phyloP scores from a whole-genome alignment of 2,888 invertebrate species.

The Leptothorax acervorum region DNA sequence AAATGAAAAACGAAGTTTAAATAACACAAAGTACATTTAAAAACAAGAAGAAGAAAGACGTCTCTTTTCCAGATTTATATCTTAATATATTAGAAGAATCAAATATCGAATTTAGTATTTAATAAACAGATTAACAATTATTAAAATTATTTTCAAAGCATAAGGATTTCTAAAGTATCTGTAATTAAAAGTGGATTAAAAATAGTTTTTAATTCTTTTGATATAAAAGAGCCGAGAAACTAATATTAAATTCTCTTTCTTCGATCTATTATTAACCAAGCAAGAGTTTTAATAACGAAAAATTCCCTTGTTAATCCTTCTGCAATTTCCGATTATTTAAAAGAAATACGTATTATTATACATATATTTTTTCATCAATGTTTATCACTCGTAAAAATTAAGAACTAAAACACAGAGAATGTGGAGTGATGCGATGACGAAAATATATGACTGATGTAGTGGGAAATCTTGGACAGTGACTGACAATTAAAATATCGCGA shows the following conservation, averaged over 20 bases:
- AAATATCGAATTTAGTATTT: not conserved
- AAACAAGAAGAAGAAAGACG: not conserved
- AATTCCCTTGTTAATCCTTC: not conserved
- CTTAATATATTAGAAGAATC: not conserved
- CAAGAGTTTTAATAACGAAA: not conserved
- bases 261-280: not conserved
- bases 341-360: not conserved
- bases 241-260: not conserved
- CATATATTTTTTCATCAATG: not conserved
- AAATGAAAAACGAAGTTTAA: not conserved
- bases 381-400: not conserved
- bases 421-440: not conserved
- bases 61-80: not conserved
- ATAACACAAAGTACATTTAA: not conserved
- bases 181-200: not conserved
- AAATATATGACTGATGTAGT: not conserved
- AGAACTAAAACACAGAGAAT: not conserved
- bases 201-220: not conserved
- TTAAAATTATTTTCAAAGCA: not conserved
- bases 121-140: not conserved
- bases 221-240: not conserved
- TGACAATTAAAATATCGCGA: slow-evolving; percentile 22
- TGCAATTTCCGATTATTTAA: slow-evolving; percentile 5
- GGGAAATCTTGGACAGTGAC: slow-evolving; percentile 10
- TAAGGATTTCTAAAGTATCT: not conserved